Base-by-base conservation (phyloP, 2,888 invertebrate genomes). In the Mythimna loreyi region DNA sequence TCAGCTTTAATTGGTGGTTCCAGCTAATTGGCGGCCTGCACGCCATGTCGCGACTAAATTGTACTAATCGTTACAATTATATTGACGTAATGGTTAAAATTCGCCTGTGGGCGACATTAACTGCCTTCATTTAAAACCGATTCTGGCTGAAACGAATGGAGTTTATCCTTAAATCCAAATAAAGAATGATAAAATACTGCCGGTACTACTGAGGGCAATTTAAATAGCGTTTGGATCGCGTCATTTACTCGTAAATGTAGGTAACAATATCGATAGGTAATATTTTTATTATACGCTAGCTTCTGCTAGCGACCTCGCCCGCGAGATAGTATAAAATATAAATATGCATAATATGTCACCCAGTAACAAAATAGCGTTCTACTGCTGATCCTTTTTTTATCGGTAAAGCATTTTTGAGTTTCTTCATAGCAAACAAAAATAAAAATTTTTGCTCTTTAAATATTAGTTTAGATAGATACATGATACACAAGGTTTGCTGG, bases 31-130 rank as follows among this genome's bases (percentile, higher is more conserved):
- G 75, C 64, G 84, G 84, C 72, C 75, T 80, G 80, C 94, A 94
- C 92, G 95, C 92, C 83, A 94, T 84, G 89, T 91, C 89, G 89
- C 91, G 86, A 89, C 90, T 87, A 89, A 92, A 92, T 91, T 91
- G 90, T 90, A 82, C 88, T 91, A 92, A 94, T 92, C 88, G 90
- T 80, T 86, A 85, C 86, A 88, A 90, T 90, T 88, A 87, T 85
- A 85, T 88, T 87, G 87, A 87, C 81, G 85, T 87, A 92, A 92
- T 91, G 86, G 90, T 85, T 85, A 81, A 88, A 90, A 90, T 89
- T 91, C 78, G 85, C 80, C 84, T 79, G 94, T 92, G 91, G 93
- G 93, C 91, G 92, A 90, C 86, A 86, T 90, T 90, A 89, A 92
- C 90, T 89, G 85, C 85, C 84, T 86, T 88, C 87, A 91, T 92